Evolutionary conservation across 2,797 vertebrate species (phyloP), one percentile per base, ranked within the genome.

Genomic region (Ctenochaetus hawaiiensis): DNA sequence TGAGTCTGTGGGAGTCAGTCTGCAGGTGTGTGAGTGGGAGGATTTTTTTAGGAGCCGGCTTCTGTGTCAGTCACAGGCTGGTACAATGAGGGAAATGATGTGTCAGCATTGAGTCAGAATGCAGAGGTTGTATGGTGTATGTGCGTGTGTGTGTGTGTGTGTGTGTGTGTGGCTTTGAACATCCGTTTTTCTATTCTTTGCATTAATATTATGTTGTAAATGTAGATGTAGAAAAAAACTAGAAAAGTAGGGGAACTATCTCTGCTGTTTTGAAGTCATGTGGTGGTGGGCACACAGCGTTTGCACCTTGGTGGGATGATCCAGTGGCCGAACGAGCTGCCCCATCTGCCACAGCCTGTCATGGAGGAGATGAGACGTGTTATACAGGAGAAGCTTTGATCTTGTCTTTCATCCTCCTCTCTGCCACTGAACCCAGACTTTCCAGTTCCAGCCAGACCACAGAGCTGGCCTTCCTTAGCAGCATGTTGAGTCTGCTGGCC

Each of bases 1-100:
- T 70, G 52, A n/a, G 39, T 53, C 4, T 37, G 30, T 67, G 23
- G 22, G 43, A n/a, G 18, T 67, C 20, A 65, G 48, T 67, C 66
- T 82, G 84, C 87, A 87, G 83, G 88, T 90, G 89, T 82, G 77
- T 61, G 70, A 52, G 72, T 70, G 64, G 80, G 72, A 86, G 80
- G 76, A 84, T 78, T 80, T 34, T 34, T 34, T 30, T 67, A 73
- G 22, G 43, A 69, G 49, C 34, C 51, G 73, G 30, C 57, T 65
- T 69, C 61, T 73, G 80, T 65, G 74, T 79, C 60, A 58, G 70
- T 73, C 62, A 62, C 72, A 59, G 65, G 67, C 54, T 90, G 79
- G 77, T 69, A 72, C 59, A 2, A 13, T 47, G 65, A 45, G 56
- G 72, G 69, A 80, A 76, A 72, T 61, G 26, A 49, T 54, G 61